Evolutionary conservation across 1,140 invertebrate species (phyloP).

Genomic region (Melitaea cinxia): DNA sequence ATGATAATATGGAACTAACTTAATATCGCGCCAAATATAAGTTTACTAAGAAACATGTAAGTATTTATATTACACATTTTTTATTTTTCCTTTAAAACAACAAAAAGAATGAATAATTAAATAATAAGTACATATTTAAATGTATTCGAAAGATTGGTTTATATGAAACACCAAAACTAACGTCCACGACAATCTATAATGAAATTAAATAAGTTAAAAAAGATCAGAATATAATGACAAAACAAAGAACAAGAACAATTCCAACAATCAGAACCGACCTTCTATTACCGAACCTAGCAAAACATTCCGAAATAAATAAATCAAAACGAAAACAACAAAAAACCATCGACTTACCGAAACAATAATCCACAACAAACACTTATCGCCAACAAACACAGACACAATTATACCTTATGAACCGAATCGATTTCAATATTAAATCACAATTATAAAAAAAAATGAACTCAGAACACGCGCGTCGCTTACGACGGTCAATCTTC

Average conservation of each 20-base stretch:
- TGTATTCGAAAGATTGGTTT: too few relatives aligned
- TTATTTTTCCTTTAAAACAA: too few relatives aligned
- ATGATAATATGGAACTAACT: too few relatives aligned
- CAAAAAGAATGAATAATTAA: too few relatives aligned
- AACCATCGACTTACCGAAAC: constrained; percentile 19
- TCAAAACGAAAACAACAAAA: background rate
- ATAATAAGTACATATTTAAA: too few relatives aligned
- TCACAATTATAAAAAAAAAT: constrained; percentile 11
- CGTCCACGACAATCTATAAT: background rate
- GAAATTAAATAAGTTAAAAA: background rate
- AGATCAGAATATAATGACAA: background rate
- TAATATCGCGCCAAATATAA: too few relatives aligned
- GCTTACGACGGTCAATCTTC: constrained; percentile 1
- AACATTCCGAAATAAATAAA: constrained; percentile 2
- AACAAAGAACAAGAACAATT: constrained; percentile 26
- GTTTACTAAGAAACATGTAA: too few relatives aligned
- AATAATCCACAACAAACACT: constrained; percentile 20
- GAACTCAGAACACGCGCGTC: constrained; percentile 6
- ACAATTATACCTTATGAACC: constrained; percentile 9
- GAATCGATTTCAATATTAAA: constrained; percentile 27
- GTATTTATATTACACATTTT: too few relatives aligned
- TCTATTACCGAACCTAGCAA: constrained; percentile 22
- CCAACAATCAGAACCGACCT: constrained; percentile 29
- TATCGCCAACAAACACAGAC: constrained; percentile 24
- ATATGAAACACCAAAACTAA: too few relatives aligned